A percentile compares a stretch with the other conserved stretches of the same genome.
phyloP scores from a whole-genome alignment of 2,797 vertebrate genomes.

The Brotula barbata region DNA sequence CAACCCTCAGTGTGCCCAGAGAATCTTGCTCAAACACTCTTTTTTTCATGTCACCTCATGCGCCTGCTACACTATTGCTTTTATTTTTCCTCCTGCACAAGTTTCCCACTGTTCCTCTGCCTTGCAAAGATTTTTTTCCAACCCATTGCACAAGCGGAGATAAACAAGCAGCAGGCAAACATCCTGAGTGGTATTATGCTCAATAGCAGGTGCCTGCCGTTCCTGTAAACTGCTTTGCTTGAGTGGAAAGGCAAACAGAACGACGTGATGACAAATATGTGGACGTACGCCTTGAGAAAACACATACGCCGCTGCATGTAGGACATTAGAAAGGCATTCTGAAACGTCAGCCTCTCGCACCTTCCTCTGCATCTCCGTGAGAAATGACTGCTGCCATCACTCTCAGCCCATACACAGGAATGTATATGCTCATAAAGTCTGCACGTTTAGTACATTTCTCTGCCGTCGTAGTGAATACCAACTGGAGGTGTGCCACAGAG shows the following conservation, averaged over 20 bases:
- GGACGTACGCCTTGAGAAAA: conserved; percentile 57
- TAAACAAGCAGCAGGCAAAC: conserved; percentile 68
- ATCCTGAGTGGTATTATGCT: conserved; percentile 63
- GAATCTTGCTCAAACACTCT: conserved; percentile 40
- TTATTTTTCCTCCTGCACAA: conserved; percentile 32
- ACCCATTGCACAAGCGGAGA: conserved; percentile 55
- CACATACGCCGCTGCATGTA: conserved; percentile 3
- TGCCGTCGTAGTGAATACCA: conserved; percentile 26
- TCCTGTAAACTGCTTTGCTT: conserved; percentile 55
- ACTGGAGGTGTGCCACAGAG: conserved; percentile 33
- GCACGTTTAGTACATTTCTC: conserved; percentile 34
- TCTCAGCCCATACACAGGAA: conserved; percentile 32
- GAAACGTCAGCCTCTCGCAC: conserved; percentile 28
- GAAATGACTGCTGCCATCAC: conserved; percentile 6
- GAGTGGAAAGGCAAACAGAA: conserved; percentile 64
- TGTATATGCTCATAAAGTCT: conserved; percentile 15
- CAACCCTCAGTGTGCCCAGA: conserved; percentile 16
- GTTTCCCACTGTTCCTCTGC: conserved; percentile 21
- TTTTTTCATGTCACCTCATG: conserved; percentile 18
- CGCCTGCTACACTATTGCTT: conserved; percentile 45
- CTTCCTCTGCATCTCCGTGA: conserved; percentile 7
- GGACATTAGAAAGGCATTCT: conserved; percentile 21
- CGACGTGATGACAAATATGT: conserved; percentile 57
- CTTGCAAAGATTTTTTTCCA: conserved; percentile 38
- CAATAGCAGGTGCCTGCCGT: conserved; percentile 53